These are phyloP conservation scores for Acropternis orthonyx DNA, from an alignment of 2,797 vertebrate species.

Conservation along the genomic window DNA sequence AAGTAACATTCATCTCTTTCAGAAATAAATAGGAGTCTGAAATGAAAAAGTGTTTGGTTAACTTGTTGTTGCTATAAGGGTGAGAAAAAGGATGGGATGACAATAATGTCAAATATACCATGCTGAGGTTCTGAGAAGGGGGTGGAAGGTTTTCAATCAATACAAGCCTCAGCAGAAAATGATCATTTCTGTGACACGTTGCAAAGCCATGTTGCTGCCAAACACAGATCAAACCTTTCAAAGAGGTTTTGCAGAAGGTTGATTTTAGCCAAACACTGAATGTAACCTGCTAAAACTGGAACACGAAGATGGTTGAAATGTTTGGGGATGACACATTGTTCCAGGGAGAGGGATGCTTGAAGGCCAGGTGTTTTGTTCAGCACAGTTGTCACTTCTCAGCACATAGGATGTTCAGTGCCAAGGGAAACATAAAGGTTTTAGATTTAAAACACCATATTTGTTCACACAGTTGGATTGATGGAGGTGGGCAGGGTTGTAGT, in stretches of 20 bases:
- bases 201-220: neutral
- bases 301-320: neutral
- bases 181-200: slow-evolving; percentile 31
- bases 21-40: slow-evolving; percentile 65
- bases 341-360: rapidly evolving
- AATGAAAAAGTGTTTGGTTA: slow-evolving; percentile 65
- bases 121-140: neutral
- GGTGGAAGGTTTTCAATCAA: neutral
- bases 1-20: slow-evolving; percentile 74
- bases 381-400: neutral
- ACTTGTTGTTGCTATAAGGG: slow-evolving; percentile 37
- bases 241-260: slow-evolving; percentile 36
- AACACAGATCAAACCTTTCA: slow-evolving; percentile 22
- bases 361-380: neutral
- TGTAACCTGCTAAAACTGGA: neutral
- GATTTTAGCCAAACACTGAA: neutral
- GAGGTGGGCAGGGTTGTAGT: neutral
- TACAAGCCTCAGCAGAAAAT: neutral
- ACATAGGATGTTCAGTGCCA: neutral
- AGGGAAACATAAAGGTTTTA: neutral
- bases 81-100: slow-evolving; percentile 22
- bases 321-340: neutral
- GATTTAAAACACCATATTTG: neutral
- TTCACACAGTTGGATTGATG: neutral
- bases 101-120: neutral